Evolutionary conservation across 2,113 vertebrate genomes (phyloP).

Genomic region (Thamnaconus septentrionalis): DNA sequence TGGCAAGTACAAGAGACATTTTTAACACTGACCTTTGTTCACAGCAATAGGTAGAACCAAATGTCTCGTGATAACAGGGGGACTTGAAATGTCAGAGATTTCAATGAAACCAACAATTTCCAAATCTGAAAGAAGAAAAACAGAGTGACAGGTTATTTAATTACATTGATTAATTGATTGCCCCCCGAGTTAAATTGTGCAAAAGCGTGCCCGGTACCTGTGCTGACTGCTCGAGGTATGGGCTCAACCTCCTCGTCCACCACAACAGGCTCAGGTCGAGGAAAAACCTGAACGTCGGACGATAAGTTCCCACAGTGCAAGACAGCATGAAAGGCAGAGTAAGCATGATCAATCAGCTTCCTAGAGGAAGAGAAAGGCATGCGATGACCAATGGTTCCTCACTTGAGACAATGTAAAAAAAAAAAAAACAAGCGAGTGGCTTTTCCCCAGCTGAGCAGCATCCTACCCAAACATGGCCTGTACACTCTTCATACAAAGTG

Average conservation of each 20-base stretch:
- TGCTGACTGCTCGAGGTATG: conserved; percentile 85
- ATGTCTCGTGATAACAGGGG: conserved; percentile 94
- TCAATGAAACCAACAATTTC: conserved; percentile 98
- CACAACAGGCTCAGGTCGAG: conserved; percentile 91
- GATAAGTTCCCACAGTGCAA: conserved; percentile 94
- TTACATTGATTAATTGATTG: not conserved
- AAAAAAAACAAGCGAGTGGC: not conserved
- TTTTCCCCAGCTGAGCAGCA: not conserved
- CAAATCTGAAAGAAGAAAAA: conserved; percentile 78
- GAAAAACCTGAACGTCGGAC: conserved; percentile 96
- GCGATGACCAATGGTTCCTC: not conserved
- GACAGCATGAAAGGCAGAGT: conserved; percentile 93
- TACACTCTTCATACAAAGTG: conserved; percentile 94
- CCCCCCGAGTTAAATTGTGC: not conserved
- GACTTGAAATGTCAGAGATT: conserved; percentile 96
- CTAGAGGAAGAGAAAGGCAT: conserved; percentile 64
- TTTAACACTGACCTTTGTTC: conserved; percentile 86
- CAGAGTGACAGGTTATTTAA: not conserved
- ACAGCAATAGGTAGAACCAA: conserved; percentile 94
- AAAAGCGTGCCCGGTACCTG: conserved; percentile 77
- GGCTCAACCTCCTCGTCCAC: conserved; percentile 96
- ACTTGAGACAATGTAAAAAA: not conserved
- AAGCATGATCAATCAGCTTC: conserved; percentile 93
- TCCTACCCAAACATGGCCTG: conserved; percentile 95
- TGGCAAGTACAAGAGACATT: not conserved